Percentiles rank a stretch among this genome's conserved stretches.
These are phyloP conservation scores for Semotilus atromaculatus DNA, from an alignment of 2,797 vertebrate genomes.

Conservation along the genomic window DNA sequence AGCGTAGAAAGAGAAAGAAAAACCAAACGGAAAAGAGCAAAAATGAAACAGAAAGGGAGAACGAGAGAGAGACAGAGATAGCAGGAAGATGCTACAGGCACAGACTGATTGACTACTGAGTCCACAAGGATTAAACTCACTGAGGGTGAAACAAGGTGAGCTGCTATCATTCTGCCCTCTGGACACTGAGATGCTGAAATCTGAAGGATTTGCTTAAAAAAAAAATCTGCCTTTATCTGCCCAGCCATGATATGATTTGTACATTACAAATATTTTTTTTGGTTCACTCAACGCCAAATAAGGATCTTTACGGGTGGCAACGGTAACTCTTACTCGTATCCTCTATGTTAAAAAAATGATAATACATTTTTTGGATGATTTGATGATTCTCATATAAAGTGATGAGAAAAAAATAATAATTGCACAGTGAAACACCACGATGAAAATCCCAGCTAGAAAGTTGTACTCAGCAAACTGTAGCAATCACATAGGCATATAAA, in stretches of 20 bases:
- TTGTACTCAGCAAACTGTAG: background rate
- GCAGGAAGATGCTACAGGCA: conserved; percentile 34
- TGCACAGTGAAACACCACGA: background rate
- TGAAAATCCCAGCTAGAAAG: background rate
- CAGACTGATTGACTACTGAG: conserved; percentile 54
- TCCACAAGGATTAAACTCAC: conserved; percentile 51
- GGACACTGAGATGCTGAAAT: conserved; percentile 39
- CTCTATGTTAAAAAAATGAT: background rate
- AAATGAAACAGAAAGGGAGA: conserved; percentile 13
- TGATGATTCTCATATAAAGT: background rate
- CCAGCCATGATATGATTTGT: conserved; percentile 15
- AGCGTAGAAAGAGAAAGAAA: conserved; percentile 55
- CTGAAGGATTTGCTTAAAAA: conserved; percentile 41
- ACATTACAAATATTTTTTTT: conserved; percentile 26
- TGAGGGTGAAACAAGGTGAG: conserved; percentile 40
- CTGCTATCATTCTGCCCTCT: conserved; percentile 42
- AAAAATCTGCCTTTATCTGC: conserved; percentile 17
- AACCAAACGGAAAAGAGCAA: conserved; percentile 63
- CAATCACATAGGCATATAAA: background rate
- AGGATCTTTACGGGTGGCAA: background rate
- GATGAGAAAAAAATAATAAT: background rate
- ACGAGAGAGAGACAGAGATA: conserved; percentile 10
- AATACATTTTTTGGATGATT: background rate
- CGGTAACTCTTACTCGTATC: too few species aligned
- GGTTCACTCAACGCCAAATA: background rate